Evolutionary conservation across 1,140 invertebrate genomes (phyloP), one percentile per base, ranked within the genome.

Genomic region (Cotesia glomerata): DNA sequence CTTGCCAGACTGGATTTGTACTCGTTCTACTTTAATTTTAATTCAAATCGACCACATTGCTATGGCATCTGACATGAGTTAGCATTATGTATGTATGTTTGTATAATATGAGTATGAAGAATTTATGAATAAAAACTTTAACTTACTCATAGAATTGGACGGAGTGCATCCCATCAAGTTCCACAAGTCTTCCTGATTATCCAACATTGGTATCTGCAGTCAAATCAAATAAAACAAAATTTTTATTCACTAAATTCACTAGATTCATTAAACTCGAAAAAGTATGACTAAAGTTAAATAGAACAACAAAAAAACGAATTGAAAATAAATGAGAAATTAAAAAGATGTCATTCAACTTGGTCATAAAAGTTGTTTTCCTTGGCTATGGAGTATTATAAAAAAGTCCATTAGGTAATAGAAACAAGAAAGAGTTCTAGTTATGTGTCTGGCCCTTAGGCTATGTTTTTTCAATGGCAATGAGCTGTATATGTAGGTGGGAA

Each of bases 381-480:
- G 59, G 5, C 36, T 35, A 14, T 36, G n/a, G 62, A 45, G n/a
- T n/a, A 13, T 64, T 64, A 36, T 65, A 49, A 65, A 75, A 78
- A 72, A 75, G 71, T 70, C 69, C 59, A 73, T 54, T 65, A 73
- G 36, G 14, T 7, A 7, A 13, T 14, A 49, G 45, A 51, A 32
- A 49, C 26, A 35, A 62, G 69, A 54, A 64, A 72, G 72, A 73
- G 75, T 71, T 26, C 16, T 73, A 67, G 72, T 72, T 75, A 76
- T 74, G 77, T 70, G 66, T 74, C 72, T 71, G 67, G 63, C 70
- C 77, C 69, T 49, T 39, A 58, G 73, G 74, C 72, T 73, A 76
- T 71, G 72, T 73, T 72, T 64, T 65, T 65, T 65, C 14, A 65
- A 65, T 65, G 63, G 45, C 3, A 39, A 65, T 3, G 3, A 51